Conservation (phyloP, 2,113 vertebrate genomes). For the Rhizomys pruinosus region DNA sequence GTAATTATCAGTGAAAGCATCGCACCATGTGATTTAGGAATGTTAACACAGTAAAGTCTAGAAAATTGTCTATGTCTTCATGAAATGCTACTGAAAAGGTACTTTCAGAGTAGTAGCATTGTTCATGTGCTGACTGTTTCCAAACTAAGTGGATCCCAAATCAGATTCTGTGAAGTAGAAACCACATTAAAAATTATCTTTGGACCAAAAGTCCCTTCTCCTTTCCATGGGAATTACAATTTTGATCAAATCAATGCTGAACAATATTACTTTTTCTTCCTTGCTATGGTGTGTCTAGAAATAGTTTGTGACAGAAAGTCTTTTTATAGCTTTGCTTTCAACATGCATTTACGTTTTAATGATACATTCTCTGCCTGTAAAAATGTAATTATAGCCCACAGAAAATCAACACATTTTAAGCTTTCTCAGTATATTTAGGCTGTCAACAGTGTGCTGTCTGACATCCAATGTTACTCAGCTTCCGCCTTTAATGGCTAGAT, state of each 20-base stretch:
- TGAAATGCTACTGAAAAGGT: not conserved
- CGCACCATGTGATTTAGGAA: not conserved
- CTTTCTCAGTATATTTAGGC: slow-evolving; percentile 78
- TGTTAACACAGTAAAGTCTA: not conserved
- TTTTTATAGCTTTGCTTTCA: slow-evolving; percentile 79
- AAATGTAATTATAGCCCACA: slow-evolving; percentile 79
- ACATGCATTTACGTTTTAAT: slow-evolving; percentile 75
- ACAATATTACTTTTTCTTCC: slow-evolving; percentile 74
- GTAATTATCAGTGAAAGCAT: slow-evolving; percentile 8
- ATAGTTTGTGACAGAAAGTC: slow-evolving; percentile 69
- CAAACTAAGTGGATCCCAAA: slow-evolving; percentile 67
- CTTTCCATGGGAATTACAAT: slow-evolving; percentile 55
- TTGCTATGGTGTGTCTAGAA: slow-evolving; percentile 66
- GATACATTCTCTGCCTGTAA: slow-evolving; percentile 58
- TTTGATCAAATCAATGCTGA: slow-evolving; percentile 66
- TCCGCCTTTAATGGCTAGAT: slow-evolving; percentile 77
- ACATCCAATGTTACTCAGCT: slow-evolving; percentile 72
- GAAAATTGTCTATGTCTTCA: slow-evolving; percentile 16
- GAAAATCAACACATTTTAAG: slow-evolving; percentile 81
- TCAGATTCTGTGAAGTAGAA: slow-evolving; percentile 68
- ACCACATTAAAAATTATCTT: slow-evolving; percentile 76
- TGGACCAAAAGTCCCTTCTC: slow-evolving; percentile 66
- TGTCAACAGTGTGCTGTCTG: slow-evolving; percentile 74
- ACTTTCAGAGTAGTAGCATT: not conserved
- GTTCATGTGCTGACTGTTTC: slow-evolving; percentile 18